These are phyloP conservation scores for Pteropus rufus DNA, from an alignment of 2,797 vertebrate species.

Conservation along the genomic window DNA sequence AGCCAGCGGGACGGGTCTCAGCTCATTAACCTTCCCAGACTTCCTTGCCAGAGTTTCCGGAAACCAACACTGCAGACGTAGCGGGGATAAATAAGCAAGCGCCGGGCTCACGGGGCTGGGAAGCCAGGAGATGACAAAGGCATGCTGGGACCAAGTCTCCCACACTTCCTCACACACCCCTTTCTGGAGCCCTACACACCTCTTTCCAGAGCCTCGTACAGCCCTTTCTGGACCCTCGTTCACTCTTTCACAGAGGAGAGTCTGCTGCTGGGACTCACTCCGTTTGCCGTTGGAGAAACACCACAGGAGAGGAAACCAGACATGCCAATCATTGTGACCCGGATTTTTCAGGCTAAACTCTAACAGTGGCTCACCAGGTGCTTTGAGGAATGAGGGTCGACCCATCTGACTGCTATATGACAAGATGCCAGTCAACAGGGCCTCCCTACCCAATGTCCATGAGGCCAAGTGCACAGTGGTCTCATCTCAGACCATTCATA, in stretches of 20 bases:
- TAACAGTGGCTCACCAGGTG: background rate
- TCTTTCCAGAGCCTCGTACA: background rate
- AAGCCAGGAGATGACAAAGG: background rate
- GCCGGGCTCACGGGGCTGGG: background rate
- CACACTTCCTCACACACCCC: background rate
- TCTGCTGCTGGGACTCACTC: background rate
- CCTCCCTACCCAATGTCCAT: background rate
- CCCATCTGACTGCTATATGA: background rate
- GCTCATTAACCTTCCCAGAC: constrained; percentile 70
- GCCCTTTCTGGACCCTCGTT: background rate
- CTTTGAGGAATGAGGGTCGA: background rate
- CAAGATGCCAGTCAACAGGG: background rate
- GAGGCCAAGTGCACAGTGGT: background rate
- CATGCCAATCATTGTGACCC: background rate
- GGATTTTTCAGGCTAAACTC: background rate
- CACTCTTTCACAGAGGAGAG: background rate
- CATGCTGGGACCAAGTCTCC: background rate
- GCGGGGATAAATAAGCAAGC: background rate
- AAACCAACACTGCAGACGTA: constrained; percentile 46
- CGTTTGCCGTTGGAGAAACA: background rate
- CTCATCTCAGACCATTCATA: background rate
- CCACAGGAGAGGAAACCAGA: background rate
- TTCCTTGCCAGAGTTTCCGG: constrained; percentile 73
- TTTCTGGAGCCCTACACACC: background rate
- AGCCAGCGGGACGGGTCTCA: constrained; percentile 53